phyloP scores from a whole-genome alignment of 2,113 vertebrate species.

The Ondatra zibethicus region DNA sequence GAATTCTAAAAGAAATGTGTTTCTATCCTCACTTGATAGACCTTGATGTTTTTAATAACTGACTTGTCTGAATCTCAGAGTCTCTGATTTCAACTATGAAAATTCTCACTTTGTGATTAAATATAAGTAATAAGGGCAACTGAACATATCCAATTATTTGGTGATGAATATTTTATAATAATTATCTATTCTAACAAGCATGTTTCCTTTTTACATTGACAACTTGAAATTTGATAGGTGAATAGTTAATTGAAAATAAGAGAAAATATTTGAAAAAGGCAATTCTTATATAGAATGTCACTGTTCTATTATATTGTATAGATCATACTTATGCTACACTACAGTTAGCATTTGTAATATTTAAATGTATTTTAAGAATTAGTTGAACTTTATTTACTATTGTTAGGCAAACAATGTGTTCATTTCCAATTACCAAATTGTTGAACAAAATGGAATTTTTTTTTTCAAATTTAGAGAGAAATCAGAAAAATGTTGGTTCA shows the following conservation, averaged over 20 bases:
- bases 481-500: background rate
- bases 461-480: constrained; percentile 23
- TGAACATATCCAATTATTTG: background rate
- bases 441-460: constrained; percentile 23
- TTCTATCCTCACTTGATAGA: background rate
- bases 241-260: background rate
- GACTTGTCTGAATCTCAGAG: background rate
- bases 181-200: background rate
- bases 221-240: background rate
- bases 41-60: background rate
- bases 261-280: background rate
- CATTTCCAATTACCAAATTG: constrained; percentile 31
- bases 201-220: background rate
- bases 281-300: background rate
- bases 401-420: background rate
- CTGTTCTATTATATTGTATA: background rate
- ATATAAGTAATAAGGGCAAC: background rate
- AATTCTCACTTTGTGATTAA: background rate
- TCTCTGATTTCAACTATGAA: background rate
- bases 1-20: background rate
- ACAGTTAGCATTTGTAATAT: background rate
- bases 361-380: background rate
- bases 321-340: background rate
- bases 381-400: background rate
- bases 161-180: background rate